A percentile compares a stretch with the other conserved stretches of the same genome.
Evolutionary conservation across 2,113 vertebrate genomes (phyloP).

Genomic region (Uropsilus gracilis): DNA sequence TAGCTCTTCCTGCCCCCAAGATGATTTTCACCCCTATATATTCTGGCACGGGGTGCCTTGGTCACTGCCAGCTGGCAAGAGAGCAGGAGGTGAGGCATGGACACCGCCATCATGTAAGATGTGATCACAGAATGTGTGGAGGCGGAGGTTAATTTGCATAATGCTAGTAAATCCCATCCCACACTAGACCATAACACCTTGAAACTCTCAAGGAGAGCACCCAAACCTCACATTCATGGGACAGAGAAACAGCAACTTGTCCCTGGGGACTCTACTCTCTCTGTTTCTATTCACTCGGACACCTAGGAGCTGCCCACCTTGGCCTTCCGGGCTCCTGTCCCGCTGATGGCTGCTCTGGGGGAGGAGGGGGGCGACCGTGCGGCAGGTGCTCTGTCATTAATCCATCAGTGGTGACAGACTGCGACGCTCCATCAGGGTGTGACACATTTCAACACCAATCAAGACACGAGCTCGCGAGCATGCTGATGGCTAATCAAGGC

Average conservation of each 20-base stretch:
- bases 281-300: background rate
- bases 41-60: background rate
- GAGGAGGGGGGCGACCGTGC: constrained; percentile 69
- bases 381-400: constrained; percentile 83
- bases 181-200: background rate
- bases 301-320: background rate
- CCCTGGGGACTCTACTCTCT: background rate
- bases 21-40: background rate
- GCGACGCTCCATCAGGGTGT: constrained; percentile 76
- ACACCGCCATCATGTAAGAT: fast-evolving
- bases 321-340: constrained; percentile 22
- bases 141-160: background rate
- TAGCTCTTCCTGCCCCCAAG: background rate
- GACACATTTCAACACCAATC: constrained; percentile 84
- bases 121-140: background rate
- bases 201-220: background rate
- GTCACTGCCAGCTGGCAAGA: fast-evolving
- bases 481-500: constrained; percentile 78
- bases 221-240: background rate
- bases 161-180: background rate
- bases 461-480: constrained; percentile 72
- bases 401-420: constrained; percentile 79
- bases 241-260: background rate
- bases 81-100: fast-evolving
- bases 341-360: background rate